These are phyloP conservation scores for Leistus spinibarbis DNA, from an alignment of 2,888 invertebrate genomes.

Conservation along the genomic window DNA sequence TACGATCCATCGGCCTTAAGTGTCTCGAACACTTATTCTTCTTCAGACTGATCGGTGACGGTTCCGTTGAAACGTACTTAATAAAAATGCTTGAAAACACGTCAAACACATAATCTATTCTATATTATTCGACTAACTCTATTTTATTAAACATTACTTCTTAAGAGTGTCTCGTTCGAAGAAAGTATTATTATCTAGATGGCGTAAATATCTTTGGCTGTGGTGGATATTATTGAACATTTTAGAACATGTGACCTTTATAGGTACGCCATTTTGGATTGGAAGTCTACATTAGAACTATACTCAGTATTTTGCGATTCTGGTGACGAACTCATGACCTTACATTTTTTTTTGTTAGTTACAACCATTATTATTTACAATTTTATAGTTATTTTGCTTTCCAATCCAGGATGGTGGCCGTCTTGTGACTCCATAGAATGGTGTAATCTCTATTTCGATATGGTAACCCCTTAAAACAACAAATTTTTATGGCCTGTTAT, in stretches of 20 bases:
- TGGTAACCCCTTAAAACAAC: background rate
- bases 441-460: background rate
- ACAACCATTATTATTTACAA: too few species aligned
- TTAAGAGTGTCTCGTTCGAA: background rate
- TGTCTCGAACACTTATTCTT: constrained; percentile 94
- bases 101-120: constrained; percentile 54
- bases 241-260: background rate
- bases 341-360: background rate
- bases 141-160: background rate
- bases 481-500: background rate
- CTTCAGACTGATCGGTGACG: constrained; percentile 89
- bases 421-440: background rate
- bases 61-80: constrained; percentile 83
- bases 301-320: background rate
- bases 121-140: background rate
- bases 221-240: constrained; percentile 22
- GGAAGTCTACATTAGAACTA: background rate
- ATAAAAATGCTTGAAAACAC: constrained; percentile 79
- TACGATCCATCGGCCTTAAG: constrained; percentile 91
- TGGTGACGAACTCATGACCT: background rate
- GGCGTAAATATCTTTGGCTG: constrained; percentile 17
- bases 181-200: background rate
- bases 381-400: background rate
- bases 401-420: background rate
- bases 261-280: background rate